Evolutionary conservation across 2,888 invertebrate species (phyloP).

Genomic region (Neoaliturus tenellus): DNA sequence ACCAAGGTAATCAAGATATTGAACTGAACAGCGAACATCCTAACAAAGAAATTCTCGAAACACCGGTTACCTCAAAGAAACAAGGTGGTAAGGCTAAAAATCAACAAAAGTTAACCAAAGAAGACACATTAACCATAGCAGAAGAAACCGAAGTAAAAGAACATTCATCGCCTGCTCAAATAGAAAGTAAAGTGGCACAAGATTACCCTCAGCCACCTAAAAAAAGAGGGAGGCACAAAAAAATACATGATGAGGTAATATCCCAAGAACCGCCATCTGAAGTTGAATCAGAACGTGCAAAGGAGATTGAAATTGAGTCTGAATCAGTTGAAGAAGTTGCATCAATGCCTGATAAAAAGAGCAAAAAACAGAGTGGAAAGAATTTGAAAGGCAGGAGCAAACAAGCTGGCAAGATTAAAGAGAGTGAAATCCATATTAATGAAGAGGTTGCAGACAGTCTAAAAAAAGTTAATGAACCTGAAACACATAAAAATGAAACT

Average conservation of each 20-base stretch:
- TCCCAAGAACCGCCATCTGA: background rate
- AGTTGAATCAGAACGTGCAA: background rate
- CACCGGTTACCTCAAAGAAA: background rate
- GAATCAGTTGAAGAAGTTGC: background rate
- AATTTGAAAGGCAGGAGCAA: background rate
- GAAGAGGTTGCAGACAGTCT: background rate
- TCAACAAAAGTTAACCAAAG: background rate
- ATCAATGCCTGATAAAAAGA: background rate
- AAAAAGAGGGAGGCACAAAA: background rate
- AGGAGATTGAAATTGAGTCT: background rate
- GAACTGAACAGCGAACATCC: background rate
- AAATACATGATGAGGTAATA: background rate
- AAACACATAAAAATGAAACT: background rate
- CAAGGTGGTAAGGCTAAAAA: background rate
- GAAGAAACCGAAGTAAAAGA: background rate
- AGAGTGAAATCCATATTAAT: background rate
- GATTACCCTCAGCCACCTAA: constrained; percentile 18
- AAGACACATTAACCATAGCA: background rate
- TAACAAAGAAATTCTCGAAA: background rate
- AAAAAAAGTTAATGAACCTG: background rate
- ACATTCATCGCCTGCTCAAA: background rate
- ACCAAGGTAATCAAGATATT: background rate
- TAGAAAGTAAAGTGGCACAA: background rate
- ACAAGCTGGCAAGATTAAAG: background rate
- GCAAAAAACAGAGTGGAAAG: background rate